Percentiles rank a stretch among this genome's conserved stretches.
Conservation (phyloP, 2,888 invertebrate genomes). For the Fragum sueziense region DNA sequence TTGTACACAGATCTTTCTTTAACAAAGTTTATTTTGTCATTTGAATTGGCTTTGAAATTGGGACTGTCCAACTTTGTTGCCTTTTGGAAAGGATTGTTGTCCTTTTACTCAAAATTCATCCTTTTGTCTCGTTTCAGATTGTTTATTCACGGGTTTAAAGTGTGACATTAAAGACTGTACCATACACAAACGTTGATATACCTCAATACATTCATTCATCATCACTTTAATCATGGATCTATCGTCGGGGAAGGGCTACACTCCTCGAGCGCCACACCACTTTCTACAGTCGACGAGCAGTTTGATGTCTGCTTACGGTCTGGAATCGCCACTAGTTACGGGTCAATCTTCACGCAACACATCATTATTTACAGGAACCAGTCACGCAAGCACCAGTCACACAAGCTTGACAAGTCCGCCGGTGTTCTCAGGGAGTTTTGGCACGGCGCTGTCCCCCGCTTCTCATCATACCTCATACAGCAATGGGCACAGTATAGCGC, state of each 20-base stretch:
- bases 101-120: no score
- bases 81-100: no score
- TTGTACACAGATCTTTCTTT: background rate
- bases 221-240: constrained; percentile 51
- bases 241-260: constrained; percentile 51
- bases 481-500: constrained; percentile 55
- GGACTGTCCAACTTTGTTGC: background rate
- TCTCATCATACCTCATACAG: constrained; percentile 58
- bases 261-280: constrained; percentile 51
- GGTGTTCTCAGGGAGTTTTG: constrained; percentile 58
- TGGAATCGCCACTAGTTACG: constrained; percentile 45
- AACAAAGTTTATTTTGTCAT: background rate
- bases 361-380: constrained; percentile 52
- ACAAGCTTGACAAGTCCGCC: no score
- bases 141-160: constrained; percentile 53
- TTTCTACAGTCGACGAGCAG: constrained; percentile 57
- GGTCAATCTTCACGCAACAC: constrained; percentile 52
- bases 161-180: constrained; percentile 37
- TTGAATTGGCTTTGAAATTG: background rate
- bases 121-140: constrained; percentile 58
- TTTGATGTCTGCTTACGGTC: constrained; percentile 55
- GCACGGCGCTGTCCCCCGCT: constrained; percentile 51
- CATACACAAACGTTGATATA: constrained; percentile 36
- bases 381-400: constrained; percentile 48
- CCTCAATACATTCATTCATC: constrained; percentile 15